Evolutionary conservation across 2,888 invertebrate genomes (phyloP).

Genomic region (Petrophora chlorosata): DNA sequence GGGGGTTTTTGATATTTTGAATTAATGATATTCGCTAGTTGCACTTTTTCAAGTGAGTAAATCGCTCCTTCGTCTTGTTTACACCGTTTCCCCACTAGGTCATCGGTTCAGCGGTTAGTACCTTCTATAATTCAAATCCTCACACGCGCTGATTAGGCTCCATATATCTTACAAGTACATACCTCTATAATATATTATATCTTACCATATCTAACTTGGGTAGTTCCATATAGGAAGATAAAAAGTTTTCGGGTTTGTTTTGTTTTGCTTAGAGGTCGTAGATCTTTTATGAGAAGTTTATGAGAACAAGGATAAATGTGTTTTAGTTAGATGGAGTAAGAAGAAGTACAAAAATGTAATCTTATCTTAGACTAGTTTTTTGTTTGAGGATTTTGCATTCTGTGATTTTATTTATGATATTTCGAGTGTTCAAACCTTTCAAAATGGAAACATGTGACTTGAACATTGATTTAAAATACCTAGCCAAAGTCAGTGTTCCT

Average conservation of each 20-base stretch:
- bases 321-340: neutral
- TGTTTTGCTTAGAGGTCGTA: conserved; percentile 11
- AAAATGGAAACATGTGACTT: no score
- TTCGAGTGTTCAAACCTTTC: no score
- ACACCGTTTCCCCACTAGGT: conserved; percentile 35
- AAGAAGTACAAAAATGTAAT: neutral
- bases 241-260: conserved; percentile 18
- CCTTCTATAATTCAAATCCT: conserved; percentile 53
- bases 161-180: conserved; percentile 23
- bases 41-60: no score
- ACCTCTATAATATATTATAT: no score
- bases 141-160: conserved; percentile 27
- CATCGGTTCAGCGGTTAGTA: conserved; percentile 58
- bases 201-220: conserved; percentile 7
- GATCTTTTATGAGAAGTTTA: conserved; percentile 15
- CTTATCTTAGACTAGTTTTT: neutral
- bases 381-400: no score
- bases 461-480: no score
- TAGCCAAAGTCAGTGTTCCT: no score
- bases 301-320: conserved; percentile 1
- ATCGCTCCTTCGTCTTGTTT: conserved; percentile 3
- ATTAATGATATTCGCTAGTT: neutral
- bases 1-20: neutral
- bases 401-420: no score
- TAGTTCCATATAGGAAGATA: conserved; percentile 11